phyloP scores from a whole-genome alignment of 2,113 vertebrate genomes.

The Leucoraja erinaceus region DNA sequence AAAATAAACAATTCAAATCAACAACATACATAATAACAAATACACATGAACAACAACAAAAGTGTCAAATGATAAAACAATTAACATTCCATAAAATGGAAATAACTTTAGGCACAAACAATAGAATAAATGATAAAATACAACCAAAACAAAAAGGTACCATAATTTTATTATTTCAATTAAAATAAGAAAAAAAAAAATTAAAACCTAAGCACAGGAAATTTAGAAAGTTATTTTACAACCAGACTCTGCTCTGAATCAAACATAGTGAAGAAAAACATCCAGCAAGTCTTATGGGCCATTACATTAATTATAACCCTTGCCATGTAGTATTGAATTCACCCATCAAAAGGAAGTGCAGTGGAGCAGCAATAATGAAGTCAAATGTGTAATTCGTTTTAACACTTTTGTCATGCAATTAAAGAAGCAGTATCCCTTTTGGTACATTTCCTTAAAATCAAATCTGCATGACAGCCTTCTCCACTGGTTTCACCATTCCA shows the following conservation, averaged over 20 bases:
- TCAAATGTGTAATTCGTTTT: conserved; percentile 38
- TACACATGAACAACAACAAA: conserved; percentile 12
- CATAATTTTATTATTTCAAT: conserved; percentile 35
- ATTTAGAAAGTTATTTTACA: conserved; percentile 26
- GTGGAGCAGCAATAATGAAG: conserved; percentile 36
- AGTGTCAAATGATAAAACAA: conserved; percentile 16
- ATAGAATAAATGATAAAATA: conserved; percentile 25
- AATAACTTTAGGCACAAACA: not conserved
- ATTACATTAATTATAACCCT: conserved; percentile 36
- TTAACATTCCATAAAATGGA: not conserved
- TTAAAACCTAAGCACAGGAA: conserved; percentile 32
- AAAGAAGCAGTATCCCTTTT: conserved; percentile 37
- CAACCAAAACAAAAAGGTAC: conserved; percentile 37
- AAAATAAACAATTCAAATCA: not conserved
- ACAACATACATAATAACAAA: conserved; percentile 6
- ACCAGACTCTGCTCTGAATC: conserved; percentile 20
- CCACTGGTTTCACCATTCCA: conserved; percentile 37
- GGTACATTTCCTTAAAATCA: conserved; percentile 37
- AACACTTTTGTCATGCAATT: conserved; percentile 35
- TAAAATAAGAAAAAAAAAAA: conserved; percentile 38
- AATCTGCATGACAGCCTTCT: conserved; percentile 39
- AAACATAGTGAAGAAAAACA: not conserved
- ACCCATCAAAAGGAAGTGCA: conserved; percentile 38
- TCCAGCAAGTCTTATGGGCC: conserved; percentile 10
- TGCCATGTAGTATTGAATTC: conserved; percentile 21